Conservation (phyloP, 2,888 invertebrate species). For the Chrysolina americana region DNA sequence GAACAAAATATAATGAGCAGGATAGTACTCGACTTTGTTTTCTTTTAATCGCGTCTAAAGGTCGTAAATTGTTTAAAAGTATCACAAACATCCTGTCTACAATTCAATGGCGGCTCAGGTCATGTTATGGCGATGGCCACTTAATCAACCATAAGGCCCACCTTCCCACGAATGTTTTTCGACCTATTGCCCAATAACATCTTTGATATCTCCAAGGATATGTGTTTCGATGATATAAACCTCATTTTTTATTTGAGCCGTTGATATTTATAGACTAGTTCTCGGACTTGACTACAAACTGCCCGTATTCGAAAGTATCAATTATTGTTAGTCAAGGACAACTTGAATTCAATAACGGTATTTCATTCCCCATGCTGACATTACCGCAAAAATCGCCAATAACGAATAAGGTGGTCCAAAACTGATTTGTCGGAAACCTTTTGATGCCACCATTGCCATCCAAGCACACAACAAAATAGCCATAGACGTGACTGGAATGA, state of each 20-base stretch:
- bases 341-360: no score
- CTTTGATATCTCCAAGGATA: background rate
- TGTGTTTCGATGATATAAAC: slow-evolving; percentile 3
- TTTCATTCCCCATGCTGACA: no score
- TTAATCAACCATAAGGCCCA: slow-evolving; percentile 1
- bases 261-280: background rate
- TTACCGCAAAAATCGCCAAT: background rate
- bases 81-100: background rate
- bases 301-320: background rate
- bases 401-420: background rate
- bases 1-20: no score
- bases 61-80: background rate
- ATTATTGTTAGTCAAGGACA: background rate
- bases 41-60: no score
- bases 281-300: background rate
- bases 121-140: background rate
- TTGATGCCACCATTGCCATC: no score
- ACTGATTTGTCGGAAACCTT: no score
- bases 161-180: slow-evolving; percentile 13
- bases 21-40: no score
- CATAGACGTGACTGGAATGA: no score
- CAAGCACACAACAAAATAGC: no score
- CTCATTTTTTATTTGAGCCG: background rate
- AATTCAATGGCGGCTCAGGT: background rate
- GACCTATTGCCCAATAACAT: slow-evolving; percentile 15